A percentile compares a stretch with the other conserved stretches of the same genome.
These are phyloP conservation scores for Leptinotarsa peninsularis DNA, from an alignment of 2,888 invertebrate species.

Conservation along the genomic window DNA sequence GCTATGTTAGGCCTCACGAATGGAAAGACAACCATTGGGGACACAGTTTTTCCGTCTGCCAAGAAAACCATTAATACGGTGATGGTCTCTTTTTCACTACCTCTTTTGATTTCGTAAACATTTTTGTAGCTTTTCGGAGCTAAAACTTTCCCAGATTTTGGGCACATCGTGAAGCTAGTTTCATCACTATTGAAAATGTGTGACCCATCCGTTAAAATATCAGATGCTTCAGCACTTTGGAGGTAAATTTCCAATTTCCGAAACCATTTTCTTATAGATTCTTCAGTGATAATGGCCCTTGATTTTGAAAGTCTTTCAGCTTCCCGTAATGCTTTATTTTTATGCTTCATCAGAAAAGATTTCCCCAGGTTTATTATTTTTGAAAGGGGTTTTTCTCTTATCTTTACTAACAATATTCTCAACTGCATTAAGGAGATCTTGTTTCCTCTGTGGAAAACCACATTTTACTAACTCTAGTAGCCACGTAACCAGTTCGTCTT, in stretches of 20 bases:
- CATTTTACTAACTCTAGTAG: conserved; percentile 9
- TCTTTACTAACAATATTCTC: conserved; percentile 20
- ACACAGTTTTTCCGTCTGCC: conserved; percentile 27
- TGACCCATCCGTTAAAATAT: conserved; percentile 28
- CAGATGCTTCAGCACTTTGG: conserved; percentile 8
- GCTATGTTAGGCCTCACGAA: conserved; percentile 39
- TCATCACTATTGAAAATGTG: conserved; percentile 48
- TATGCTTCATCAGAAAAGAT: conserved; percentile 6
- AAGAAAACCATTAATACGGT: conserved; percentile 1
- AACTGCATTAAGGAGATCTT: conserved; percentile 28
- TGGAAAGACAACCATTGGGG: conserved; percentile 43
- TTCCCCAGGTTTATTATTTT: conserved; percentile 23
- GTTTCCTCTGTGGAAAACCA: conserved; percentile 19
- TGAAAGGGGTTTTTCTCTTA: conserved; percentile 3
- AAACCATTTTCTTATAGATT: conserved; percentile 28
- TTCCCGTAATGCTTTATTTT: conserved; percentile 16
- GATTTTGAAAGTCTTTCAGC: conserved; percentile 21
- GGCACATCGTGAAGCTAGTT: conserved; percentile 22
- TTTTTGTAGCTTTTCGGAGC: background rate
- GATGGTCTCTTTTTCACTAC: background rate
- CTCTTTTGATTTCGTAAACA: background rate
- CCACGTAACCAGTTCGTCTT: conserved; percentile 21
- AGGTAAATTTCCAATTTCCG: conserved; percentile 33
- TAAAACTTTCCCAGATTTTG: background rate
- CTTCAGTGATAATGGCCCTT: conserved; percentile 20